Base-by-base conservation (phyloP, 2,797 vertebrate genomes). In the Lepilemur ruficaudatus region DNA sequence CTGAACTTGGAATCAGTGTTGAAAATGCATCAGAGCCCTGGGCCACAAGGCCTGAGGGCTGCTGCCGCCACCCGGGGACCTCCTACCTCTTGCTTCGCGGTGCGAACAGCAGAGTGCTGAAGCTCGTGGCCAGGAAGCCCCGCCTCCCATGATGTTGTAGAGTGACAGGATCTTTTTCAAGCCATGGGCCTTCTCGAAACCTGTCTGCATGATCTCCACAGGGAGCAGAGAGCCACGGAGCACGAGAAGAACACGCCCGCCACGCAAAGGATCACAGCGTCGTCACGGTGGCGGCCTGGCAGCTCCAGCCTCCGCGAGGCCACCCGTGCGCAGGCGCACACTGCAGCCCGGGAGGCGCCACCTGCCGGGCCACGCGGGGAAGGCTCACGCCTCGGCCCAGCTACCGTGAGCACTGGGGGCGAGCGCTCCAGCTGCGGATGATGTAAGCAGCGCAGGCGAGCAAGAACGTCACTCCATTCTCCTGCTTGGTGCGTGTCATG, bases 101-200 rank as follows among this genome's bases (percentile, higher is more conserved):
- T 0, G 99, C 98, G 0, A 99, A 99, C 79, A 99, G 98, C 52
- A 99, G 97, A 2, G 99, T 98, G 0, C 99, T 99, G 98, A 99
- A 99, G 97, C 99, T 99, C 0, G 99, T 99, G 25, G 99, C 99
- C 95, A 99, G 98, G 98, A 99, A 99, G n/a, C 99, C 0, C 32
- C 99, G 0, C 99, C 99, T n/a, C 99, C 99, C 0, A 99, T 99
- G 0, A 99, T 98, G 97, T 99, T 99, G 91, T 99, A 99, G 35
- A 99, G 98, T 0, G 99, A 98, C 25, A 99, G 98, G 0, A 98
- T 86, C 65, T 98, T 98, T 30, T 97, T 97, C 92, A 99, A 99
- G 25, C 98, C 97, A 11, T 98, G 98, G 0, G 98, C 99, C 97
- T 99, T 99, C 95, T 99, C 99, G 0, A 97, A 84, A 96, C 99